Evolutionary conservation across 2,113 vertebrate genomes (phyloP), one percentile per base, ranked within the genome.

Genomic region (Lethenteron reissneri): DNA sequence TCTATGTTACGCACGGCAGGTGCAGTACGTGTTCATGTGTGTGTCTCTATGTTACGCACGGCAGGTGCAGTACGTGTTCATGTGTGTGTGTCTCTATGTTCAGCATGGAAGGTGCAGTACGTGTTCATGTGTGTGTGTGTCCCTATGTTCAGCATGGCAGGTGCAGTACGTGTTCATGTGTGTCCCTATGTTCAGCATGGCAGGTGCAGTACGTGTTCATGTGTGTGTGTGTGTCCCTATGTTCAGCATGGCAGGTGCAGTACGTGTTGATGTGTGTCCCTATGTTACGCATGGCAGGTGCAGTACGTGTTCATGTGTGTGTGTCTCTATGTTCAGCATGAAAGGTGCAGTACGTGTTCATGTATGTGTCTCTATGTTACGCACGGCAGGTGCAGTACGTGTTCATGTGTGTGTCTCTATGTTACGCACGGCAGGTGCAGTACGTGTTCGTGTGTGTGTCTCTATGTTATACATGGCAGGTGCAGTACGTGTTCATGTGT

Each of bases 401-500:
- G 72, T 74, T 57, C 2, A 74, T 96, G 94, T 25, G 17, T 19
- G 17, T 19, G 17, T 19, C 17, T 19, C 17, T 19, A 19, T 19
- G 17, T 19, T 19, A 19, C 2, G 2, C 17, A 19, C 2, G 17
- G 17, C 17, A 19, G 17, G 17, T 19, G 17, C 17, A 19, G 17
- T 19, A 19, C 17, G 17, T 19, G 17, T 19, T 19, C 17, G 2
- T 19, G 17, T 19, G 17, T 19, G 17, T 19, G 17, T 19, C 17
- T 19, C 17, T 19, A 19, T 19, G 17, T 19, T 19, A 19, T 19
- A 19, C 25, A 41, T 41, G 25, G 25, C 25, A 97, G 94, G 94
- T 96, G 73, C 92, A 97, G 79, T 97, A 88, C 70, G 88, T 97
- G 72, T 99, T 99, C 78, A 95, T 99, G 21, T 21, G 21, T 21